Evolutionary conservation across 2,888 invertebrate species (phyloP).

Genomic region (Sturmia bella): DNA sequence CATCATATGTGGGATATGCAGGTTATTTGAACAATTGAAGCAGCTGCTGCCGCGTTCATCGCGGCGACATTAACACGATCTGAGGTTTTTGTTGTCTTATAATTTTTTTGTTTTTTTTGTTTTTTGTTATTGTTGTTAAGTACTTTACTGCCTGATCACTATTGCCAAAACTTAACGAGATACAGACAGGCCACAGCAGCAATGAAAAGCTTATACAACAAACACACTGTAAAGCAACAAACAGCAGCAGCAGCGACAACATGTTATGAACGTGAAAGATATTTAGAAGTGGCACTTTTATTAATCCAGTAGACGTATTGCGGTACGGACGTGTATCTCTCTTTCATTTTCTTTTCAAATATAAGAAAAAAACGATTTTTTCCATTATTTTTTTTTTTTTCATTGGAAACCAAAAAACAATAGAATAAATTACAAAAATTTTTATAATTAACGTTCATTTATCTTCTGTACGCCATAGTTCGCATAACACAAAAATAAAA

Average conservation of each 20-base stretch:
- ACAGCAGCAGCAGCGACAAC: slow-evolving; percentile 25
- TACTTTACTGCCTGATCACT: slow-evolving; percentile 54
- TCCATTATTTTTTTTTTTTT: slow-evolving; percentile 2
- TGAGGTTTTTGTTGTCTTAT: slow-evolving; percentile 10
- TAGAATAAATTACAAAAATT: slow-evolving; percentile 51
- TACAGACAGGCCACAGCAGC: slow-evolving; percentile 13
- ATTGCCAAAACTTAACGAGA: slow-evolving; percentile 55
- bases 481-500: slow-evolving; percentile 19
- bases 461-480: slow-evolving; percentile 23
- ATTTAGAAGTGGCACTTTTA: slow-evolving; percentile 75
- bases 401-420: slow-evolving; percentile 24
- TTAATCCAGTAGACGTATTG: slow-evolving; percentile 79
- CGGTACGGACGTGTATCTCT: slow-evolving; percentile 78
- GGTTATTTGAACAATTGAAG: neutral
- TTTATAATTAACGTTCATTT: slow-evolving; percentile 52
- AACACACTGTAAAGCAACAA: slow-evolving; percentile 14
- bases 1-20: neutral
- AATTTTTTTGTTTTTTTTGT: neutral
- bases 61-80: slow-evolving; percentile 47
- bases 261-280: slow-evolving; percentile 50
- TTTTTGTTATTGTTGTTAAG: slow-evolving; percentile 39
- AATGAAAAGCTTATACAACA: slow-evolving; percentile 29
- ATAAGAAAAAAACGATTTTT: slow-evolving; percentile 20
- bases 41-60: neutral
- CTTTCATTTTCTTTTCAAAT: slow-evolving; percentile 48